A percentile compares a stretch with the other conserved stretches of the same genome.
These are phyloP conservation scores for Cyanoramphus novaezelandiae DNA, from an alignment of 2,113 vertebrate genomes.

Conservation along the genomic window DNA sequence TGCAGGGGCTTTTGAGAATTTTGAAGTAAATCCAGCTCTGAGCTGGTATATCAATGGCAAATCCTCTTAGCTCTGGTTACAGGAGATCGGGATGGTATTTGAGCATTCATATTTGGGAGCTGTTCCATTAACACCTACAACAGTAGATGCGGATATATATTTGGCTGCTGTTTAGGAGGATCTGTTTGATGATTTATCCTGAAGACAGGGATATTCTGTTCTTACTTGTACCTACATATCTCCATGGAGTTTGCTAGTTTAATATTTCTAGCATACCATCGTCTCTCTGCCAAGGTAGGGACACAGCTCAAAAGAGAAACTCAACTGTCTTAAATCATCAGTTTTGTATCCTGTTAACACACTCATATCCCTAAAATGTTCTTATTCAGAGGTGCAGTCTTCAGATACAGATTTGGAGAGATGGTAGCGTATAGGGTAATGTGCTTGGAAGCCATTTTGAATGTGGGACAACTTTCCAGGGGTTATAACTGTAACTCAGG, in stretches of 20 bases:
- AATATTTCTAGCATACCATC: slow-evolving; percentile 4
- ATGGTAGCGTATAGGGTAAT: not conserved
- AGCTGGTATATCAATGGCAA: slow-evolving; percentile 72
- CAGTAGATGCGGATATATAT: slow-evolving; percentile 67
- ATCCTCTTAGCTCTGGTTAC: slow-evolving; percentile 74
- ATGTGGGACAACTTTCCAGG: slow-evolving; percentile 4
- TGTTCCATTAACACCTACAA: slow-evolving; percentile 75
- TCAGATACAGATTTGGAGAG: not conserved
- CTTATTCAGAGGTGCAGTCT: not conserved
- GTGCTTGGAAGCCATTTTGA: not conserved
- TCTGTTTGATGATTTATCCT: slow-evolving; percentile 55
- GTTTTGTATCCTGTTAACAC: not conserved
- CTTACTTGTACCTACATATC: not conserved
- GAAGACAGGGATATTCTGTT: not conserved
- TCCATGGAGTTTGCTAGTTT: not conserved
- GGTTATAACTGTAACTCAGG: slow-evolving; percentile 32
- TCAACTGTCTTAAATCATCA: not conserved
- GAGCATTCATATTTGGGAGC: slow-evolving; percentile 71
- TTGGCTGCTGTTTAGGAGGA: slow-evolving; percentile 61
- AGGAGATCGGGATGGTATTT: slow-evolving; percentile 71
- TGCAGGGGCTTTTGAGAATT: slow-evolving; percentile 66
- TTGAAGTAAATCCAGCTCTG: slow-evolving; percentile 69
- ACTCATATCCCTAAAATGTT: not conserved
- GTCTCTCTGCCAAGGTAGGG: not conserved
- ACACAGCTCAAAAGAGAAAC: not conserved